Conservation (phyloP, 2,888 invertebrate genomes). For the Dione juno region DNA sequence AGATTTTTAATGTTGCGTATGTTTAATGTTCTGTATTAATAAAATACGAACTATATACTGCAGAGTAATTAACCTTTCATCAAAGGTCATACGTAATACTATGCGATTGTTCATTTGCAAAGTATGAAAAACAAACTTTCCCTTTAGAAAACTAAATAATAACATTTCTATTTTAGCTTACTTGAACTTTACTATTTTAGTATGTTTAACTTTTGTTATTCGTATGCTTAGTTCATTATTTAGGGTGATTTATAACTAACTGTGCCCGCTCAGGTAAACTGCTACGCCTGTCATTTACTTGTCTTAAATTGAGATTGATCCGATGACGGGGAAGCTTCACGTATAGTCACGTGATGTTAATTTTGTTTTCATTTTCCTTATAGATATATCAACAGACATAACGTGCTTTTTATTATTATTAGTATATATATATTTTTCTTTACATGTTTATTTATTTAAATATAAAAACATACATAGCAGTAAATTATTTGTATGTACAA, state of each 20-base stretch:
- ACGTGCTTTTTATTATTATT: neutral
- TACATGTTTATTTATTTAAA: neutral
- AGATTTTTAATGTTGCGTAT: neutral
- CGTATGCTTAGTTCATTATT: conserved; percentile 79
- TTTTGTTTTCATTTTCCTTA: conserved; percentile 46
- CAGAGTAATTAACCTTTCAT: conserved; percentile 8
- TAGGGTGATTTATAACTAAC: conserved; percentile 78
- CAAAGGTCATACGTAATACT: neutral
- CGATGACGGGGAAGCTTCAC: conserved; percentile 64
- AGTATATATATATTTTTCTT: neutral
- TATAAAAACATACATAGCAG: neutral
- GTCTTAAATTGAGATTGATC: conserved; percentile 83
- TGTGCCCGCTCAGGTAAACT: conserved; percentile 81
- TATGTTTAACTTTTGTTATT: conserved; percentile 58
- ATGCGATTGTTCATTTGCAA: neutral
- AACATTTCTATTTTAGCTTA: conserved; percentile 36
- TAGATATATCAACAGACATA: neutral
- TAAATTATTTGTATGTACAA: too few relatives aligned
- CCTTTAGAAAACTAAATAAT: conserved; percentile 21
- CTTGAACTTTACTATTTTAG: conserved; percentile 47
- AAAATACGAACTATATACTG: neutral
- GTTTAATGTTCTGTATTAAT: neutral
- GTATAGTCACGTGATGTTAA: conserved; percentile 60
- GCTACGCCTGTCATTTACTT: conserved; percentile 80
- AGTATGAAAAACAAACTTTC: conserved; percentile 1